These are phyloP conservation scores for Hippopotamus amphibius DNA, from an alignment of 2,113 vertebrate species.

Conservation along the genomic window DNA sequence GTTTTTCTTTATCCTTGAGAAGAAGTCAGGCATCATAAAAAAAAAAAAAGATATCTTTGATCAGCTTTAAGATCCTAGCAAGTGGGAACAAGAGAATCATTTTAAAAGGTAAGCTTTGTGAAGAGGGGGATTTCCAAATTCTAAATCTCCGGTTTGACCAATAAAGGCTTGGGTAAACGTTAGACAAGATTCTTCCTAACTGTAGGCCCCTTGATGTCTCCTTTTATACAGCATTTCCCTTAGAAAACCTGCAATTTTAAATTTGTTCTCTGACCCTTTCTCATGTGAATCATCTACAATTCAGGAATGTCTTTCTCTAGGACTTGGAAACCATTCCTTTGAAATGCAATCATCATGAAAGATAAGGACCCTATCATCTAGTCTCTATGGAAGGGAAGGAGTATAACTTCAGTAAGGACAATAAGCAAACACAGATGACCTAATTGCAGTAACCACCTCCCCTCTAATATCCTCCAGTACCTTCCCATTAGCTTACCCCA, in stretches of 20 bases:
- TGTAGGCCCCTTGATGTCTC: background rate
- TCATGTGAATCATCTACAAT: background rate
- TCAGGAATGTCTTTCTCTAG: background rate
- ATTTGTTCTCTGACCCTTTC: background rate
- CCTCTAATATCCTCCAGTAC: background rate
- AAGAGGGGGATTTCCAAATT: background rate
- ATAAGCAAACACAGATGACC: background rate
- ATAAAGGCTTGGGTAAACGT: background rate
- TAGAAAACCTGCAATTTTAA: background rate
- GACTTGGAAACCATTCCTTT: background rate
- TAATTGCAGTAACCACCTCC: background rate
- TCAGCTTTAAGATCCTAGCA: constrained; percentile 7
- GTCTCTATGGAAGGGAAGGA: background rate
- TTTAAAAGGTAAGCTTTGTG: background rate
- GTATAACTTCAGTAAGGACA: background rate
- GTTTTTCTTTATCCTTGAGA: background rate
- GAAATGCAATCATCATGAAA: background rate
- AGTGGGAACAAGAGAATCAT: background rate
- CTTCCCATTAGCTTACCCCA: background rate
- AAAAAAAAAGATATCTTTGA: background rate
- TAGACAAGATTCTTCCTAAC: background rate
- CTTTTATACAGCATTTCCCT: constrained; percentile 10
- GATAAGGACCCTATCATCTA: background rate
- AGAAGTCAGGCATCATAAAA: background rate
- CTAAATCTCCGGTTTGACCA: background rate